Conservation (phyloP, 2,888 invertebrate species). For the Apamea monoglypha region DNA sequence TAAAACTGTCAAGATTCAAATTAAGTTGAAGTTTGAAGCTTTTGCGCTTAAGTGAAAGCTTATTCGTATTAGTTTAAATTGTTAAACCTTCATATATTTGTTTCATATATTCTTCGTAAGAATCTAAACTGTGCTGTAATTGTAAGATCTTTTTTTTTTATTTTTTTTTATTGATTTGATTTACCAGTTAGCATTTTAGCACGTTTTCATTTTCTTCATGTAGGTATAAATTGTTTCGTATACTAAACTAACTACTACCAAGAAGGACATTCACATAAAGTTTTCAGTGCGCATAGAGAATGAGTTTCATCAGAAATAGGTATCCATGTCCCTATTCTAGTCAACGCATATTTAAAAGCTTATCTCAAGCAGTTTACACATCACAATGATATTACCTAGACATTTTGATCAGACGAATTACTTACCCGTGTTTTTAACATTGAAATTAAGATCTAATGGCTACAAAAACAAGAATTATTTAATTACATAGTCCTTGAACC, state of each 20-base stretch:
- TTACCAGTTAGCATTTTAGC: neutral
- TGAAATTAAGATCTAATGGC: neutral
- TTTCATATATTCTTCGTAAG: neutral
- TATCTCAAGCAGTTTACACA: neutral
- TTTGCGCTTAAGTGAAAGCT: neutral
- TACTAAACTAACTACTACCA: neutral
- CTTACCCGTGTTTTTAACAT: neutral
- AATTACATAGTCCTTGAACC: neutral
- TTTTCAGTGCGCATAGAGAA: too few species aligned
- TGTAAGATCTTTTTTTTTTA: neutral
- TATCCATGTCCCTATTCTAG: neutral
- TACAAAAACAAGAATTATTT: neutral
- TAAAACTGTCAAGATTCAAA: neutral
- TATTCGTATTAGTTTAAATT: neutral
- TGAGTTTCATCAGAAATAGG: neutral
- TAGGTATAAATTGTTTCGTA: too few species aligned
- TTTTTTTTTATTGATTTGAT: too few species aligned
- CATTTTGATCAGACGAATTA: neutral
- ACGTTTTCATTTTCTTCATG: neutral
- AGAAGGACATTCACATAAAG: neutral
- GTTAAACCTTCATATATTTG: neutral
- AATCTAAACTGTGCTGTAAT: neutral
- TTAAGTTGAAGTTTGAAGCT: neutral
- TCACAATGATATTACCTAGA: neutral
- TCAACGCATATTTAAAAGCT: neutral